Base-by-base conservation (phyloP, 2,888 invertebrate species). In the Arenicola marina region DNA sequence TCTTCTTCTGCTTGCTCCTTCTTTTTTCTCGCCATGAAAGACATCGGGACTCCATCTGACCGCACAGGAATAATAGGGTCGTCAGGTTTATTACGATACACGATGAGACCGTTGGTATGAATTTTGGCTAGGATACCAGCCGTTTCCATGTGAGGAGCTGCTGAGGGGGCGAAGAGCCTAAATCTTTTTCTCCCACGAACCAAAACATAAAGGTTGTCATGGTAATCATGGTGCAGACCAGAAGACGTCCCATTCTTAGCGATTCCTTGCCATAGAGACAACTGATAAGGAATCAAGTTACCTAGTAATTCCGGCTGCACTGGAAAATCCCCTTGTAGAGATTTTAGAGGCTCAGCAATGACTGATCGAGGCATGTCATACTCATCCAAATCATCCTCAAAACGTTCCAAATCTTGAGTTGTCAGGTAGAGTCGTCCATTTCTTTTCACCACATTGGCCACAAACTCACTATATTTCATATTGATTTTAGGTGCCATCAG, bases 121-220 rank as follows among this genome's bases (percentile, higher is more conserved):
- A 66, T 54, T 32, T 48, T 57, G 2, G 60, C n/a, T 18, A 54
- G 48, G 2, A 29, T 46, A 2, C 66, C 66, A 11, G 46, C 31
- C 2, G 61, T 59, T 24, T 53, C n/a, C 59, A 66, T 31, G 21
- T 43, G 28, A 2, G 56, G 51, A 7, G 57, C 61, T 2, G 46
- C 31, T 2, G 61, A 55, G 1, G 66, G 66, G 4, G 66, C 59
- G 48, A 66, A 66, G 11, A 66, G 44, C 26, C 66, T 57, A 34
- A 66, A 66, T 18, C 64, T 32, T 44, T 66, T 66, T 43, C 56
- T 38, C 15, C 66, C 66, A 4, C 64, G 56, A 15, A 66, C 18
- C n/a, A 66, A 31, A n/a, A 66, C 29, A 51, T 66, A 66, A 32
- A 66, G 51, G 29, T 66, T 66, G 53, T 66, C 66, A 29, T 66